Evolutionary conservation across 2,888 invertebrate genomes (phyloP), one percentile per base, ranked within the genome.

Genomic region (Drosophila lutescens): DNA sequence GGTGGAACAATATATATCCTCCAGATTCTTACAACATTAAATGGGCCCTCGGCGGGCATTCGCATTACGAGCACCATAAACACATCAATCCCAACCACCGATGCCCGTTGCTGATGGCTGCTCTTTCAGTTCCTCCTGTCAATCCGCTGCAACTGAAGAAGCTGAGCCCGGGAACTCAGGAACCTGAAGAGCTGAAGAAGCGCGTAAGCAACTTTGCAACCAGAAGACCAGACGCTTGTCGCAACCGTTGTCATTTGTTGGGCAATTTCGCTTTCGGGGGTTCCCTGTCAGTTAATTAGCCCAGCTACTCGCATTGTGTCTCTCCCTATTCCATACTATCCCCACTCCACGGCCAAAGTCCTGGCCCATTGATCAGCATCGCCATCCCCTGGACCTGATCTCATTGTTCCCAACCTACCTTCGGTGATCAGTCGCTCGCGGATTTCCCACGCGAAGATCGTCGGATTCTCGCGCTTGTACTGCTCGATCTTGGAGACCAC

Each of bases 361-460:
- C 44, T 50, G 53, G 15, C 13, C 43, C 44, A 50, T 57, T 38
- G 46, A 68, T 67, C 30, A 56, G 56, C 40, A 58, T 58, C 41
- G 5, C 1, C 9, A 9, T 9, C 32, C 32, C 32, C 47, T 47
- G 32, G 12, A 10, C 50, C 7, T 26, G 36, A 41, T 5, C 56
- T 30, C 61, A 71, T 77, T 82, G 79, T 76, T 66, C 47, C 6
- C 26, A 26, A 26, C 93, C 94, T 94, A 98, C 98, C 98, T 96
- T 99, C 98, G 76, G 97, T 97, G 90, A 99, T 97, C 75, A 99
- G 95, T 92, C 98, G 94, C 93, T 99, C 99, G 65, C 99, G 94
- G 82, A 99, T 99, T 94, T 99, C 99, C 99, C 99, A 99, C 50
- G 99, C 99, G 92, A 99, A 99, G 90, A 99, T 98, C 70, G 99